phyloP scores from a whole-genome alignment of 1,140 invertebrate genomes.

The Lepidotrigona ventralis region DNA sequence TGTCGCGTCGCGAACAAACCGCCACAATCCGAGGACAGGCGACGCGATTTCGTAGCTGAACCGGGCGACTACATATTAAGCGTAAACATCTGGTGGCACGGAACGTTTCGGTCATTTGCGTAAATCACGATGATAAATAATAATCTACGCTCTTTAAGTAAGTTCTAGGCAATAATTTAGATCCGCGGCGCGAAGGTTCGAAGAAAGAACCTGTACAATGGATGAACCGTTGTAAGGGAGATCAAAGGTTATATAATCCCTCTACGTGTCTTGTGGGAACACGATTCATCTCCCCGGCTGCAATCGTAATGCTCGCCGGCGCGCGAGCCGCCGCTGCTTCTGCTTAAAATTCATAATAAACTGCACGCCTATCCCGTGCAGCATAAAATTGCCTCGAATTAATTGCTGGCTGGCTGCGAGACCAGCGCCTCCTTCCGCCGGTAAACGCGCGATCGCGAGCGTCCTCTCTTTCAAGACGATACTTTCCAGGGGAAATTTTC shows the following conservation, averaged over 20 bases:
- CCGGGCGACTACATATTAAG: conserved; percentile 57
- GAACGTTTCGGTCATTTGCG: conserved; percentile 67
- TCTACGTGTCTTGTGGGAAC: conserved; percentile 68
- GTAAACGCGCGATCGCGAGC: neutral
- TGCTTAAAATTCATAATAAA: conserved; percentile 65
- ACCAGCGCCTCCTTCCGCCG: neutral
- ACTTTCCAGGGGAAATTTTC: neutral
- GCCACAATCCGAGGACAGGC: conserved; percentile 8
- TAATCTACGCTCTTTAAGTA: conserved; percentile 67
- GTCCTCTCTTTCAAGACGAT: neutral
- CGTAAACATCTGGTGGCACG: conserved; percentile 65
- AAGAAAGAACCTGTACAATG: conserved; percentile 66
- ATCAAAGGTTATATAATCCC: conserved; percentile 69
- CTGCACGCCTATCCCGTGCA: conserved; percentile 41
- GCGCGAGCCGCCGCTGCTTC: conserved; percentile 43
- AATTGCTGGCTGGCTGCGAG: conserved; percentile 48
- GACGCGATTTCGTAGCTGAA: conserved; percentile 13
- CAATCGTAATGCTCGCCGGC: conserved; percentile 61
- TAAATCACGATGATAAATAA: conserved; percentile 69
- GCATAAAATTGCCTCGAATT: conserved; percentile 55
- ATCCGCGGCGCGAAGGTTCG: conserved; percentile 53
- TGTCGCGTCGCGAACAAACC: neutral
- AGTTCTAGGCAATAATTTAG: conserved; percentile 68
- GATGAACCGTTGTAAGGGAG: conserved; percentile 67
- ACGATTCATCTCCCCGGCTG: conserved; percentile 65